phyloP scores from a whole-genome alignment of 2,113 vertebrate species.

The Numenius arquata region DNA sequence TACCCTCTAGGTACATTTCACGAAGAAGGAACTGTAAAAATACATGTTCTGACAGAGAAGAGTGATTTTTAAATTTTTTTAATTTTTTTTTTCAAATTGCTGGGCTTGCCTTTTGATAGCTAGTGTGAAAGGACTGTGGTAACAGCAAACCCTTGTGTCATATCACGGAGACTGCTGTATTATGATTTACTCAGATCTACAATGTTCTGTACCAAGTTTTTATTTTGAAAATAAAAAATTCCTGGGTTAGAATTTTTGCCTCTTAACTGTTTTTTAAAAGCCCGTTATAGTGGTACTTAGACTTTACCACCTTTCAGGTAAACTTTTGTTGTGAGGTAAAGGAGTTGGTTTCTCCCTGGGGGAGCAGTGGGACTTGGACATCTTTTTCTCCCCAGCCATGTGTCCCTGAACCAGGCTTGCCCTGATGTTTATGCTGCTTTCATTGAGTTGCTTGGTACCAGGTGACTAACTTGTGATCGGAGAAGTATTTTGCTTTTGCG shows the following conservation, averaged over 20 bases:
- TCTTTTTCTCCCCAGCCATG: not conserved
- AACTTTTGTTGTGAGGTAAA: not conserved
- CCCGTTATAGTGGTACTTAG: not conserved
- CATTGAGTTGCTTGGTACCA: not conserved
- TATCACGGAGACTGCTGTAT: conserved; percentile 26
- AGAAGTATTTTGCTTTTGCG: not conserved
- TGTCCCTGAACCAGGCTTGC: not conserved
- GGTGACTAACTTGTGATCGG: not conserved
- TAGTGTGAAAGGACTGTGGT: not conserved
- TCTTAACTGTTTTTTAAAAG: not conserved
- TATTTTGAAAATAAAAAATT: conserved; percentile 74
- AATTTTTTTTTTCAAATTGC: not conserved
- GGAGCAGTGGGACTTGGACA: not conserved
- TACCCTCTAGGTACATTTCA: not conserved
- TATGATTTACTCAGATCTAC: conserved; percentile 32
- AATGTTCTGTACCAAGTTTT: conserved; percentile 55
- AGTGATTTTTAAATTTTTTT: not conserved
- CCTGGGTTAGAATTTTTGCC: not conserved
- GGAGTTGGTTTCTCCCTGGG: not conserved
- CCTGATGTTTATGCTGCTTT: not conserved
- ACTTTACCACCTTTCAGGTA: conserved; percentile 1
- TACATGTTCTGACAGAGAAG: conserved; percentile 1
- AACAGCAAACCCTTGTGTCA: not conserved
- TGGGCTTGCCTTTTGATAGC: conserved; percentile 33
- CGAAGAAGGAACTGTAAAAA: conserved; percentile 27